Percentiles rank a stretch among this genome's conserved stretches.
Conservation (phyloP, 2,888 invertebrate genomes). For the Frankliniella fusca region DNA sequence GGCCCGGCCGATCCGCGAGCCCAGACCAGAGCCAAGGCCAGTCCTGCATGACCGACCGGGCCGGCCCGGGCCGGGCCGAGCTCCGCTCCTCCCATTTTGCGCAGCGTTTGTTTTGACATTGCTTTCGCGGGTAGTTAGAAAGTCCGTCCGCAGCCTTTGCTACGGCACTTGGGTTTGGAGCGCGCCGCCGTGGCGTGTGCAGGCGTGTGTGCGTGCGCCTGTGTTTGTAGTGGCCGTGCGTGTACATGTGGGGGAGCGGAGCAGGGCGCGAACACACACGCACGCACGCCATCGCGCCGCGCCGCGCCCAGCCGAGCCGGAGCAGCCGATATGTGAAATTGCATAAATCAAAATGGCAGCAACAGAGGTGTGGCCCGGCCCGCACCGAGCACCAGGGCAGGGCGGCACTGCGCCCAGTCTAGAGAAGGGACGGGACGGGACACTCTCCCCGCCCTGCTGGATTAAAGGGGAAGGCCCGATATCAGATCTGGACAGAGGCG, state of each 20-base stretch:
- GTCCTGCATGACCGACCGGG: constrained; percentile 8
- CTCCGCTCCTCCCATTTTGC: constrained; percentile 16
- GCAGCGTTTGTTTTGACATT: constrained; percentile 18
- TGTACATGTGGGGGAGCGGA: background rate
- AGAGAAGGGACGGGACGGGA: too few species aligned
- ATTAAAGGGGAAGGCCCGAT: too few species aligned
- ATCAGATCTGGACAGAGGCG: too few species aligned
- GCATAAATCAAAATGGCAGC: constrained; percentile 13
- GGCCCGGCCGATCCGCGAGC: background rate
- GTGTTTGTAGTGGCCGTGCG: background rate
- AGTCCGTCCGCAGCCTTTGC: background rate
- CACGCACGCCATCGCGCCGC: background rate
- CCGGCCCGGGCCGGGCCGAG: background rate
- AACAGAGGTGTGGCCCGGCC: background rate
- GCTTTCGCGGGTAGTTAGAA: constrained; percentile 19
- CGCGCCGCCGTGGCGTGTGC: background rate
- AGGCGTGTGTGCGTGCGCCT: background rate
- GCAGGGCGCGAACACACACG: background rate
- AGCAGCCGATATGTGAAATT: constrained; percentile 10
- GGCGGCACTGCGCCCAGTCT: too few species aligned
- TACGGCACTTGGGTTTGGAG: background rate
- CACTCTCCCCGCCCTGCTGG: too few species aligned
- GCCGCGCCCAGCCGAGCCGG: background rate
- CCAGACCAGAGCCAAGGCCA: background rate
- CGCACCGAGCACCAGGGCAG: too few species aligned